Conservation (phyloP, 2,797 vertebrate genomes). For the Lepus townsendii region DNA sequence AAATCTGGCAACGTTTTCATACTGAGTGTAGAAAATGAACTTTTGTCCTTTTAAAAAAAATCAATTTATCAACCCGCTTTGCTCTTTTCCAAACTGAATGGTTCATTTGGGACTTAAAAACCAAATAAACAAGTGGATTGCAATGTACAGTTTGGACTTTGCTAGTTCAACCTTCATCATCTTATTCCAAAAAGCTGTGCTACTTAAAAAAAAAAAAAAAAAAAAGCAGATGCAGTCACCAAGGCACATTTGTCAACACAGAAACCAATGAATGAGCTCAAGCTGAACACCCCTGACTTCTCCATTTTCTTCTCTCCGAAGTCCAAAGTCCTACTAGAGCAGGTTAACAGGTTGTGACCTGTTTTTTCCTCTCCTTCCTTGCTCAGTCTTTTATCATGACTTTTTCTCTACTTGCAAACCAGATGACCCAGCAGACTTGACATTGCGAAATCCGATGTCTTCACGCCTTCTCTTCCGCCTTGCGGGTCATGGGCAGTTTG, state of each 20-base stretch:
- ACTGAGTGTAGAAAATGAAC: conserved; percentile 81
- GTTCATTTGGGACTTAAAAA: conserved; percentile 80
- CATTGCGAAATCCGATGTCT: background rate
- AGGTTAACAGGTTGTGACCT: background rate
- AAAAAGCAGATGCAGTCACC: background rate
- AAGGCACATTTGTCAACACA: conserved; percentile 43
- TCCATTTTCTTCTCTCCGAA: conserved; percentile 10
- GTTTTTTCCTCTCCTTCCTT: background rate
- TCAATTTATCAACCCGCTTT: conserved; percentile 70
- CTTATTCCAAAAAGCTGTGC: conserved; percentile 73
- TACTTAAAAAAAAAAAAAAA: conserved; percentile 62
- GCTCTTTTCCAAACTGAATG: conserved; percentile 82
- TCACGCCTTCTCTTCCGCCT: background rate
- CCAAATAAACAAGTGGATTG: conserved; percentile 82
- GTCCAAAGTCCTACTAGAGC: background rate
- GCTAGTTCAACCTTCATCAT: conserved; percentile 66
- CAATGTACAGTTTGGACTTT: conserved; percentile 79
- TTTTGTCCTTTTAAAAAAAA: conserved; percentile 70
- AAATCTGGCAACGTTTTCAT: conserved; percentile 77
- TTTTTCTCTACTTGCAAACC: background rate
- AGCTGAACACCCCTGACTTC: background rate
- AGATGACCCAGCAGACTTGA: background rate
- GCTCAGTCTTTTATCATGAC: conserved; percentile 6
- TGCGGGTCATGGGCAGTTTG: background rate
- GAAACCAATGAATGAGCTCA: background rate